These are phyloP conservation scores for Holothuria leucospilota DNA, from an alignment of 53 echinoderm and acorn worm species.

Conservation along the genomic window DNA sequence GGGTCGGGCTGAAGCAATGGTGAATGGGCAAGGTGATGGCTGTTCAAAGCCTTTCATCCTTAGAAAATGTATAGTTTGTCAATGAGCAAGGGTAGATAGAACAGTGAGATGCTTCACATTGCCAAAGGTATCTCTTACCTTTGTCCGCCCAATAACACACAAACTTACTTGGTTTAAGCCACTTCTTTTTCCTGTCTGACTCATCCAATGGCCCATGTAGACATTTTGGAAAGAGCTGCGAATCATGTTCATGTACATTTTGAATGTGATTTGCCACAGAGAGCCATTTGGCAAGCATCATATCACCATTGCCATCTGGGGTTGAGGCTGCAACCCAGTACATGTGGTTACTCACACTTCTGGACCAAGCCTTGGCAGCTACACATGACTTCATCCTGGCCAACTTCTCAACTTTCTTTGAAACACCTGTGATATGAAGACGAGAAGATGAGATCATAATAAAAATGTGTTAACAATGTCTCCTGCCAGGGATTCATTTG, in stretches of 20 bases:
- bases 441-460: background rate
- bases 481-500: too few species aligned
- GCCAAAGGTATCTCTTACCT: too few species aligned
- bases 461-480: too few species aligned
- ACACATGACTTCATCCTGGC: background rate
- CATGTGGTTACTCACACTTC: conserved; percentile 54
- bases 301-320: conserved; percentile 54
- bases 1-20: too few species aligned
- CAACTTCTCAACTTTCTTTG: background rate
- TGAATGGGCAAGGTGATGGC: too few species aligned
- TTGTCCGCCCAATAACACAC: background rate
- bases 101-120: too few species aligned
- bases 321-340: conserved; percentile 77
- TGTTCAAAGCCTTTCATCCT: too few species aligned
- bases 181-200: background rate
- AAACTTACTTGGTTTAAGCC: conserved; percentile 27
- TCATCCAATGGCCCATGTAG: conserved; percentile 2
- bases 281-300: conserved; percentile 59
- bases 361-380: conserved; percentile 24
- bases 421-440: background rate
- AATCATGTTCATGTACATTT: conserved; percentile 48
- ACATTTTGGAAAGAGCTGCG: background rate
- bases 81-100: too few species aligned
- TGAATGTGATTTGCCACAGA: conserved; percentile 53
- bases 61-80: too few species aligned